These are phyloP conservation scores for Malaclemys terrapin DNA, from an alignment of 2,113 vertebrate genomes.

Conservation along the genomic window DNA sequence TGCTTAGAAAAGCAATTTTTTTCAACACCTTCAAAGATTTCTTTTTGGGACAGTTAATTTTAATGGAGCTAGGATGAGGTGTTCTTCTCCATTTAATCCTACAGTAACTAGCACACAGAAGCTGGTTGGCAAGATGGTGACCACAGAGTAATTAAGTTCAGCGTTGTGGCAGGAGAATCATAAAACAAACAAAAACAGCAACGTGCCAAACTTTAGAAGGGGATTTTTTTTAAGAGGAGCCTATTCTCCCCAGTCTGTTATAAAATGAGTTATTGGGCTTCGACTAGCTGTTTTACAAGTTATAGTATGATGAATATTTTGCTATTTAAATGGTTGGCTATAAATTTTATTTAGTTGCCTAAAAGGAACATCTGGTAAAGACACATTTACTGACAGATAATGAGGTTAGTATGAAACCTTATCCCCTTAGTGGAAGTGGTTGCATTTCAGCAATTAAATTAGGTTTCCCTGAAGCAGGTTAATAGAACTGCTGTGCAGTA, in stretches of 20 bases:
- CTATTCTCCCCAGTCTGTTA: neutral
- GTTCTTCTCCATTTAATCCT: neutral
- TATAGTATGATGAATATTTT: constrained; percentile 33
- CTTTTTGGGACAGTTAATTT: neutral
- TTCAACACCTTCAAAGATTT: neutral
- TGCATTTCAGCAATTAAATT: constrained; percentile 77
- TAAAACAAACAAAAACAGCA: neutral
- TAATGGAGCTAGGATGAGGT: neutral
- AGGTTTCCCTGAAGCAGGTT: constrained; percentile 70
- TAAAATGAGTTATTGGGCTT: neutral
- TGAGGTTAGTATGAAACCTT: constrained; percentile 70
- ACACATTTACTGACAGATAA: constrained; percentile 64
- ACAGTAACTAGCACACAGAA: neutral
- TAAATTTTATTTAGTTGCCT: constrained; percentile 39
- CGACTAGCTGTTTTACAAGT: constrained; percentile 22
- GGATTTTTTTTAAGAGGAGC: neutral
- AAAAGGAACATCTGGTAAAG: constrained; percentile 56
- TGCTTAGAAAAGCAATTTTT: neutral
- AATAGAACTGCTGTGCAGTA: constrained; percentile 71
- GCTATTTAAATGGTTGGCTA: constrained; percentile 34
- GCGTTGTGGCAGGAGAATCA: neutral
- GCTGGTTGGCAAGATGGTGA: neutral
- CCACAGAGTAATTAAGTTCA: neutral
- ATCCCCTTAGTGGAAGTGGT: constrained; percentile 65
- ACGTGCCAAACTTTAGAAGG: neutral